Conservation (phyloP, 2,113 vertebrate species). For the Lethenteron reissneri region DNA sequence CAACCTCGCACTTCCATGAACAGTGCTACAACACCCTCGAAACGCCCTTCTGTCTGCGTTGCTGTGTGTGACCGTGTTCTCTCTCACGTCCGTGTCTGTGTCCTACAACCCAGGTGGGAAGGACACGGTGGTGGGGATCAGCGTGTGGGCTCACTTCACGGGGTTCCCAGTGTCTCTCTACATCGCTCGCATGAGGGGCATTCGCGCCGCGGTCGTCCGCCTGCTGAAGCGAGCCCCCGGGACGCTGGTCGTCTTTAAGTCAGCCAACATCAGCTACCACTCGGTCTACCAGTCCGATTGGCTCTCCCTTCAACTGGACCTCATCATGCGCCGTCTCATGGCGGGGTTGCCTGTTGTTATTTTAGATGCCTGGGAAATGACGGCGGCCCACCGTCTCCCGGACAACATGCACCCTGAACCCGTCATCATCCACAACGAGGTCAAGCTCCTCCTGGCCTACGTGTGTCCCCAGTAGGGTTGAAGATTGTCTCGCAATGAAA, state of each 20-base stretch:
- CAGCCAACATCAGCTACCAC: conserved; percentile 17
- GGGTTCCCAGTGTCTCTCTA: conserved; percentile 11
- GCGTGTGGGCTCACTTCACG: conserved; percentile 15
- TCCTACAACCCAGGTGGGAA: too few relatives aligned
- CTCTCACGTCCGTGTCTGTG: too few relatives aligned
- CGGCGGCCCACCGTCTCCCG: conserved; percentile 15
- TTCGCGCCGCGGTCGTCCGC: conserved; percentile 10
- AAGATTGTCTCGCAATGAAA: too few relatives aligned
- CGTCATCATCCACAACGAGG: conserved; percentile 14
- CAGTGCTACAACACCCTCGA: too few relatives aligned
- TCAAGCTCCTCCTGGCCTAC: conserved; percentile 16
- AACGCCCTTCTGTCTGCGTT: too few relatives aligned
- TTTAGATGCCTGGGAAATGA: conserved; percentile 20
- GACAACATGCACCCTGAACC: conserved; percentile 12
- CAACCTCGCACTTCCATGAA: too few relatives aligned
- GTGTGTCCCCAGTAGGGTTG: conserved; percentile 13
- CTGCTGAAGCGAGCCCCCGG: conserved; percentile 12
- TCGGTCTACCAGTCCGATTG: conserved; percentile 16
- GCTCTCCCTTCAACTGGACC: conserved; percentile 18
- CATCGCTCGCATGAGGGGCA: conserved; percentile 9
- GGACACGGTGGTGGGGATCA: conserved; percentile 13
- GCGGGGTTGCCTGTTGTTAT: conserved; percentile 14
- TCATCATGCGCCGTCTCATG: conserved; percentile 13
- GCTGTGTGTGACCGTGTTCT: too few relatives aligned
- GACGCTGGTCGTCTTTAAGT: conserved; percentile 15